A percentile compares a stretch with the other conserved stretches of the same genome.
phyloP scores from a whole-genome alignment of 2,888 invertebrate species.

The Epistrophella euchroma region DNA sequence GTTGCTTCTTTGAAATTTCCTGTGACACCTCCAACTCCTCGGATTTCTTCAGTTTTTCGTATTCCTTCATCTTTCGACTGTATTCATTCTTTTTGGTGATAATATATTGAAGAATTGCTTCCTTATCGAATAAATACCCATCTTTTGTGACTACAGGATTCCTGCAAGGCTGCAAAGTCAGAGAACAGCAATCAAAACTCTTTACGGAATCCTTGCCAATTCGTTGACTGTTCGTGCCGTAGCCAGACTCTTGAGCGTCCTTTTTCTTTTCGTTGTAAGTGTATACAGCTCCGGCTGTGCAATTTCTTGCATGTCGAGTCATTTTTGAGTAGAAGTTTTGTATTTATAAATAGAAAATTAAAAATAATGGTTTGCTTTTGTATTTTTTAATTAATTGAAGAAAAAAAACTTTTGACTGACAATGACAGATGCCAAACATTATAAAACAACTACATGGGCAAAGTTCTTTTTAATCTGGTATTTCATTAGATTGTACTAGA shows the following conservation, averaged over 20 bases:
- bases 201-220: conserved; percentile 90
- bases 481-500: not conserved
- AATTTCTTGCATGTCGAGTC: conserved; percentile 99
- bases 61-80: conserved; percentile 94
- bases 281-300: conserved; percentile 99
- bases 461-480: not conserved
- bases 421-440: conserved; percentile 12
- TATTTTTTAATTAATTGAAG: not conserved
- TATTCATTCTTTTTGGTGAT: conserved; percentile 97
- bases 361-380: not conserved
- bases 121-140: conserved; percentile 98
- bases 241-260: conserved; percentile 97
- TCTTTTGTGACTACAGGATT: conserved; percentile 96
- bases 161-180: conserved; percentile 98
- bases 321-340: conserved; percentile 83
- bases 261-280: conserved; percentile 99
- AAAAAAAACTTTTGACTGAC: not conserved
- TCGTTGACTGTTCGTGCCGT: conserved; percentile 93
- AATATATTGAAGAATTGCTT: conserved; percentile 97
- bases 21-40: conserved; percentile 89
- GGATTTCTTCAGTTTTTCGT: conserved; percentile 92
- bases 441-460: conserved; percentile 20
- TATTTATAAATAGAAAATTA: conserved; percentile 2
- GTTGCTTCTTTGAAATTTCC: conserved; percentile 83
- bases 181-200: conserved; percentile 98